Base-by-base conservation (phyloP, 2,888 invertebrate species). In the Phrixothrix hirtus region DNA sequence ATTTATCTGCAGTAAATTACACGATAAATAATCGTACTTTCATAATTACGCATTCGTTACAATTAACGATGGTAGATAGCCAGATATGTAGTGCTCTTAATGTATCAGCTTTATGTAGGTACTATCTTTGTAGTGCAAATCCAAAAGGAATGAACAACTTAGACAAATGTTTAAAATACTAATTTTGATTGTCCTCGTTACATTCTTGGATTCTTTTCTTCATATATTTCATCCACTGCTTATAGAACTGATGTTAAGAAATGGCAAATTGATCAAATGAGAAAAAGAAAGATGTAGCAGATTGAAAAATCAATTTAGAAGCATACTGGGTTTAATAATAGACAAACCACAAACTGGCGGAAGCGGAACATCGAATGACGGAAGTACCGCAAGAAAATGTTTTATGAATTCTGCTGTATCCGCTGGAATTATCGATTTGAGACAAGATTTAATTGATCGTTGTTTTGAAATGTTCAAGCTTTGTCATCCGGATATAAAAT, bases 191-290 rank as follows among this genome's bases (percentile, higher is more conserved):
- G 9, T 5, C n/a, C 9, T 11, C 13, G 11, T 9, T 32, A 4
- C 32, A 32, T 9, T 32, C 12, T 2, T 32, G 32, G 32, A 32
- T 32, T 32, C 12, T 10, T 2, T 32, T 32, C 14, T 32, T 32
- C 9, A 12, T 11, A 12, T 32, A 32, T 9, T 32, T 7, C 12
- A 32, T 32, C 12, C 32, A 32, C 12, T 10, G n/a, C 32, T 12
- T 32, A 32, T 12, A 32, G 12, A 32, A 9, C 9, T 3, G 11
- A 32, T 9, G 3, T 12, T 14, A 32, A n/a, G n/a, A n/a, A n/a
- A n/a, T n/a, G n/a, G n/a, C n/a, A n/a, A n/a, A n/a, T n/a, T n/a
- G 32, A 9, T 13, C 32, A 7, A 2, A 32, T 7, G 11, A 12
- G 7, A 12, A 12, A 14, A 32, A 32, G 9, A 13, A 4, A 13